These are phyloP conservation scores for Helleia helle DNA, from an alignment of 2,888 invertebrate genomes.

Conservation along the genomic window DNA sequence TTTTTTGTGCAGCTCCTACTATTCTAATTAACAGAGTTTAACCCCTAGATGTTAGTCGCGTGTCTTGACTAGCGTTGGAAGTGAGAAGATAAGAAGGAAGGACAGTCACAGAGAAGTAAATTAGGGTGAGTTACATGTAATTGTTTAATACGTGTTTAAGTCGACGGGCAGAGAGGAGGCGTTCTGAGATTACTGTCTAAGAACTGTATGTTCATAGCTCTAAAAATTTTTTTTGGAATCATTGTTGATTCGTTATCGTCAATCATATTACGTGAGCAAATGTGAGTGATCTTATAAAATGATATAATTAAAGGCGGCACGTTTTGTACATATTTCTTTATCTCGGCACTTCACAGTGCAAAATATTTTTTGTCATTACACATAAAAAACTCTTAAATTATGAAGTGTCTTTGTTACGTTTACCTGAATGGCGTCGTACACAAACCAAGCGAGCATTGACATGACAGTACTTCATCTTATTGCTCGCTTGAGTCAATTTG, in stretches of 20 bases:
- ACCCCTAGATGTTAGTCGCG: neutral
- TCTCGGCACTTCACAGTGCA: slow-evolving; percentile 6
- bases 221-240: too few species aligned
- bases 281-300: neutral
- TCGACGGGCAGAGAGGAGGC: neutral
- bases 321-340: neutral
- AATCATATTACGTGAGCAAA: neutral
- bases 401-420: too few species aligned
- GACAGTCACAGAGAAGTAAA: slow-evolving; percentile 8
- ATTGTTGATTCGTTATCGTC: too few species aligned
- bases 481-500: too few species aligned
- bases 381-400: too few species aligned
- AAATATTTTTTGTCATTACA: too few species aligned
- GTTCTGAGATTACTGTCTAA: too few species aligned
- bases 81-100: neutral
- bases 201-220: too few species aligned
- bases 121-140: slow-evolving; percentile 4
- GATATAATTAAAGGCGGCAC: slow-evolving; percentile 5
- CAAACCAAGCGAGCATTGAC: too few species aligned
- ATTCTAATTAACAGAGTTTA: neutral
- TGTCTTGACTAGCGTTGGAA: neutral
- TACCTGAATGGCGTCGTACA: too few species aligned
- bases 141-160: neutral
- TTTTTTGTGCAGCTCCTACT: neutral
- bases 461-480: too few species aligned